A percentile compares a stretch with the other conserved stretches of the same genome.
phyloP scores from a whole-genome alignment of 2,797 vertebrate genomes.

The Kryptopterus vitreolus region DNA sequence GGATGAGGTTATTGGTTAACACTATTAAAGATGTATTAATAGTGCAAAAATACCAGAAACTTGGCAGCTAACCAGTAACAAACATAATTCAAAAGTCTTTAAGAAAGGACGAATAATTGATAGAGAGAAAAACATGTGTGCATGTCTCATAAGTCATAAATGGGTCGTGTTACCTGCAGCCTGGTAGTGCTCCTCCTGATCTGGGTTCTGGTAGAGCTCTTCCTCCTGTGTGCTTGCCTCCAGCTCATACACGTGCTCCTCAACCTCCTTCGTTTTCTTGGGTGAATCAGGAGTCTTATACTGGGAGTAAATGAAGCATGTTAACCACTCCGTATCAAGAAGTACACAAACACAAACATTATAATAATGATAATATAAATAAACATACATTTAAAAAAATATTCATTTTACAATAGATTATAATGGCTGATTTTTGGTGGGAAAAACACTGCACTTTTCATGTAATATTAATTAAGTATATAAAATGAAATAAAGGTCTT shows the following conservation, averaged over 20 bases:
- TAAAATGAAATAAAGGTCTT: too few species aligned
- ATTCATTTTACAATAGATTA: too few species aligned
- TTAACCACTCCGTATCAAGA: background rate
- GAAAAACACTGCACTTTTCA: too few species aligned
- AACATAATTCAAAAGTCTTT: background rate
- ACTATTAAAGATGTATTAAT: background rate
- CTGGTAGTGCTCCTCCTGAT: conserved; percentile 63
- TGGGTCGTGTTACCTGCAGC: conserved; percentile 16
- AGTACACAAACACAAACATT: background rate
- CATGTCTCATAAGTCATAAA: background rate
- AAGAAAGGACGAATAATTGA: background rate
- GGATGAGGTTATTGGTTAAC: background rate
- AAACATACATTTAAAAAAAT: too few species aligned
- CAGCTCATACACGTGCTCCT: conserved; percentile 49
- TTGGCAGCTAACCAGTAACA: too few species aligned
- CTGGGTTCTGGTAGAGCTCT: conserved; percentile 74
- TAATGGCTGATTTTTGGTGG: too few species aligned
- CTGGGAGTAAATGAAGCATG: background rate
- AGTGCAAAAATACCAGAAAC: background rate
- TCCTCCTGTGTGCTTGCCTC: conserved; percentile 60
- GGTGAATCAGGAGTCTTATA: background rate
- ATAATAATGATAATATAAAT: too few species aligned
- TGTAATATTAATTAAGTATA: too few species aligned
- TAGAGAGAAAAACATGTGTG: background rate
- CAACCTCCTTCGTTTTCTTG: conserved; percentile 57